Conservation (phyloP, 2,797 vertebrate genomes). For the Galaxias olidus region DNA sequence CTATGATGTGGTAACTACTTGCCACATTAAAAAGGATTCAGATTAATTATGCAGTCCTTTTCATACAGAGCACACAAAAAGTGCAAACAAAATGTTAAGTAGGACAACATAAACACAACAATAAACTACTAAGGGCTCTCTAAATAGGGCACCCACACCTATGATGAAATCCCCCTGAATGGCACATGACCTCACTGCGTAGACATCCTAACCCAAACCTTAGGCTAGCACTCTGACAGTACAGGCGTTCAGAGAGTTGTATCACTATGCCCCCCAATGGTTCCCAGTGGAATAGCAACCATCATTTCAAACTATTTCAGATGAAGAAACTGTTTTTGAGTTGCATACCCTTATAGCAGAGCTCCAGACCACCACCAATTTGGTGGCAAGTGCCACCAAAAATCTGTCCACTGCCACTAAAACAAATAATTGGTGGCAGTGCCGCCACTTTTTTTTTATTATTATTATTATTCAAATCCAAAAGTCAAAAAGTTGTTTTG, state of each 20-base stretch:
- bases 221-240: conserved; percentile 32
- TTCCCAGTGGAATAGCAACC: conserved; percentile 15
- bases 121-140: conserved; percentile 8
- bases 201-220: conserved; percentile 63
- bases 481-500: no score
- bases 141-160: conserved; percentile 61
- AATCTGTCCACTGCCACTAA: no score
- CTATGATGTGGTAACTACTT: no score
- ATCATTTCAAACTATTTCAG: background rate
- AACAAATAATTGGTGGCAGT: no score
- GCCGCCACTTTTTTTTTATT: no score
- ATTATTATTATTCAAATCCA: no score
- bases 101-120: conserved; percentile 36
- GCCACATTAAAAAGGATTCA: no score
- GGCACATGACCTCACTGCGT: conserved; percentile 69
- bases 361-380: no score
- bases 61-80: background rate
- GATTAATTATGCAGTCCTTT: background rate
- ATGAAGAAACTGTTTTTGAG: no score
- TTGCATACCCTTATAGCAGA: no score
- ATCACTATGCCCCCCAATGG: conserved; percentile 37
- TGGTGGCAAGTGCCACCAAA: no score
- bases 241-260: conserved; percentile 16
- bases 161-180: conserved; percentile 70
- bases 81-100: background rate